Conservation (phyloP, 2,888 invertebrate genomes). For the Nemapogon koenigi region DNA sequence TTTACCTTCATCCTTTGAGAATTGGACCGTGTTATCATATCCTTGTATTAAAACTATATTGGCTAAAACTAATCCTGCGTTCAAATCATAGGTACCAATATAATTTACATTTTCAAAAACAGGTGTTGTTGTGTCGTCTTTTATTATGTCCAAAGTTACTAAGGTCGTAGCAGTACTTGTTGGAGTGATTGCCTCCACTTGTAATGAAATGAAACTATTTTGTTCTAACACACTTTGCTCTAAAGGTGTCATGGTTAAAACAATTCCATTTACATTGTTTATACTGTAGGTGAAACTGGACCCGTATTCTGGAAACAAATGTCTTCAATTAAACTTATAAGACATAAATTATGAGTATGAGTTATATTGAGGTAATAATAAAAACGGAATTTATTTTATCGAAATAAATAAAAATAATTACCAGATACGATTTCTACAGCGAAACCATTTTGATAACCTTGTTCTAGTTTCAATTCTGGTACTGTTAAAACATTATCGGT, state of each 20-base stretch:
- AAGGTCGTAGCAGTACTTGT: conserved; percentile 25
- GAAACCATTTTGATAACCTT: conserved; percentile 27
- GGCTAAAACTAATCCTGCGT: conserved; percentile 26
- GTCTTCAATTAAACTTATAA: no score
- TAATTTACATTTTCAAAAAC: conserved; percentile 33
- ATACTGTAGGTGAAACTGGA: conserved; percentile 1
- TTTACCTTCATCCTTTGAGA: conserved; percentile 34
- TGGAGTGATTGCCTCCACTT: conserved; percentile 27
- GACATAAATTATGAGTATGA: no score
- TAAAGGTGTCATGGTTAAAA: conserved; percentile 27
- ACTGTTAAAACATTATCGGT: conserved; percentile 26
- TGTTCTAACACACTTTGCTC: conserved; percentile 24
- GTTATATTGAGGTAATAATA: no score
- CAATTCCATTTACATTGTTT: conserved; percentile 23
- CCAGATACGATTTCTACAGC: conserved; percentile 21
- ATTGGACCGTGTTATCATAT: conserved; percentile 29
- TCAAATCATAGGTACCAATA: conserved; percentile 27
- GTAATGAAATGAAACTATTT: conserved; percentile 30
- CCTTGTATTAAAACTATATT: conserved; percentile 32
- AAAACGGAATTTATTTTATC: no score
- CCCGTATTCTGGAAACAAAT: conserved; percentile 4
- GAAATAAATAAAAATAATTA: no score
- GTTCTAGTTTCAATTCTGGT: conserved; percentile 24
- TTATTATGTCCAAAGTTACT: conserved; percentile 36
- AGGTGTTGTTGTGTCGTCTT: conserved; percentile 36